Base-by-base conservation (phyloP, 2,113 vertebrate genomes). In the Chitala chitala region DNA sequence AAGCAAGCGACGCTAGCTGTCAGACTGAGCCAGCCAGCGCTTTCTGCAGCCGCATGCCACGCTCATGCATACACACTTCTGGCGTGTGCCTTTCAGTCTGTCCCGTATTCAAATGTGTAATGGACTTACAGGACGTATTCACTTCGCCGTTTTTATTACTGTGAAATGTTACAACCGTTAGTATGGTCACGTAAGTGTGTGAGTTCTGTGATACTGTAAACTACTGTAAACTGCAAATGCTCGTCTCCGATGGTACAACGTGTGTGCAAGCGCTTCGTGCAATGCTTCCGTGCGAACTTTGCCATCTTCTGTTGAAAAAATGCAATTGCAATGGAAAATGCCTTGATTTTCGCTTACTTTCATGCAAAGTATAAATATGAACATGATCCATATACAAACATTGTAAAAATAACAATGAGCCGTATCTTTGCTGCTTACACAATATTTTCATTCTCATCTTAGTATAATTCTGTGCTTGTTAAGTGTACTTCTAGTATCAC, bases 221-320 rank as follows among this genome's bases (percentile, higher is more conserved):
- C 3, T 26, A 38, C 20, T 63, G 44, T 46, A 24, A 58, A 63
- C 36, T 36, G 72, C 44, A 63, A 22, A 51, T 69, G 40, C 65
- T 9, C 22, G 20, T 42, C 10, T 46, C 40, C 4, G 10, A 22
- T 29, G 26, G 42, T 17, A 63, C 33, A 63, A 38, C 33, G 15
- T 38, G 33, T 5, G 42, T 22, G 58, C 20, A 12, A 5, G 15
- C 26, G 68, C 13, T 59, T 40, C 59, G 31, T 51, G 42, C 44
- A 17, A 29, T 20, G 48, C 58, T 36, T n/a, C 54, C n/a, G 64
- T n/a, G 22, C 73, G 5, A 78, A 79, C 40, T 70, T 48, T 78
- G 69, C 82, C 72, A 73, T 77, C 77, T 80, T 74, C 82, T 78
- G 73, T 50, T 73, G 50, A 31, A 65, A 59, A 69, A 48, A 48